Evolutionary conservation across 2,113 vertebrate species (phyloP), one percentile per base, ranked within the genome.

Genomic region (Tenebrosternarchus preto): DNA sequence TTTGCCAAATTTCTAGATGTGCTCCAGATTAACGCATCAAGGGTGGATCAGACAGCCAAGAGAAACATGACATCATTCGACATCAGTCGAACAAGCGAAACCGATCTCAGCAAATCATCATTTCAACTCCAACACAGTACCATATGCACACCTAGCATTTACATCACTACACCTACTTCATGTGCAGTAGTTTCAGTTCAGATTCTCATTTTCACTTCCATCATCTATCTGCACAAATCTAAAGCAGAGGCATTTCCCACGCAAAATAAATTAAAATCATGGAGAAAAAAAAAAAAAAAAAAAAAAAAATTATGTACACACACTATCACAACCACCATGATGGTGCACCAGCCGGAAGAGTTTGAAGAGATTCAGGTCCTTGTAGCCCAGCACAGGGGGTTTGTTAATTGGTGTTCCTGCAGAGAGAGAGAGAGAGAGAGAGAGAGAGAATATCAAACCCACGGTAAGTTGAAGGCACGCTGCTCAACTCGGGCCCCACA

Each of bases 401-500:
- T 99, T 99, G 89, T 99, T 99, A 92, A 99, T 99, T 87, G 97
- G 95, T 59, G 98, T 99, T 85, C 97, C 97, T 99, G 89, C 1
- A 50, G 43, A 3, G 43, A 9, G 43, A 9, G 43, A 9, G 43
- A 12, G 43, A 6, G 43, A 1, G 11, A 46, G 11, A 1, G 78
- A 53, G 75, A 82, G 55, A 4, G 33, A 46, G 76, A 60, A 55
- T 25, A 68, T 76, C 25, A 81, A 55, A 50, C 20, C n/a, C 55
- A 56, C 59, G 25, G 56, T 68, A 80, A 15, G 64, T 7, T 78
- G 25, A 50, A 43, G 69, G 7, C 36, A 36, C 24, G 43, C 29
- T 8, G 50, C 29, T 74, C 53, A 61, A 60, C 16, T 68, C 43
- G 5, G 29, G 53, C 16, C 81, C 67, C 53, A 24, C 16, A 15